These are phyloP conservation scores for Drosophila borborema DNA, from an alignment of 2,888 invertebrate genomes.

Conservation along the genomic window DNA sequence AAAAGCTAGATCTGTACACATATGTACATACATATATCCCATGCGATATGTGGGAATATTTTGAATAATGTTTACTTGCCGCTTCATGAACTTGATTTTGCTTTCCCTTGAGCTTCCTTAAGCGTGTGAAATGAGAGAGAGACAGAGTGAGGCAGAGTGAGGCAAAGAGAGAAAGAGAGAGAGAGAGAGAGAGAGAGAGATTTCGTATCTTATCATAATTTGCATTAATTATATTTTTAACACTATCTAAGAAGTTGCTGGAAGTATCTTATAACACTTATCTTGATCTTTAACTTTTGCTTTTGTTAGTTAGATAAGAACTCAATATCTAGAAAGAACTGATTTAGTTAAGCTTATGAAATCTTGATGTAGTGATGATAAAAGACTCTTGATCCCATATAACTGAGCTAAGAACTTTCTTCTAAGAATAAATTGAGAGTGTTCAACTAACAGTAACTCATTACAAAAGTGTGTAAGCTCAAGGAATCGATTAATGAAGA, in stretches of 20 bases:
- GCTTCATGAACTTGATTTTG: not conserved
- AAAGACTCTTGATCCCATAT: not conserved
- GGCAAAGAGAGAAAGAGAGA: not conserved
- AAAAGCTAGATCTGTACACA: not conserved
- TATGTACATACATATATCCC: not conserved
- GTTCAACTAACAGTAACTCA: not conserved
- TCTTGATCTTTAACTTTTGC: not conserved
- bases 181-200: not conserved
- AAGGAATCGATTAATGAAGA: not conserved
- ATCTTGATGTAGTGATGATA: not conserved
- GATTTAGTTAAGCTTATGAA: not conserved
- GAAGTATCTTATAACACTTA: not conserved
- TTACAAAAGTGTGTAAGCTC: not conserved
- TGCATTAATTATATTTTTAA: not conserved
- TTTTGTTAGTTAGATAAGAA: not conserved
- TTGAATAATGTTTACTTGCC: not conserved
- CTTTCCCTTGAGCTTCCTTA: not conserved
- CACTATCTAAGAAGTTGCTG: not conserved
- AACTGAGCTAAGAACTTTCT: not conserved
- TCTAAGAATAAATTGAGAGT: not conserved
- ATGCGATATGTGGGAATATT: not conserved
- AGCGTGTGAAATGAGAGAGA: not conserved
- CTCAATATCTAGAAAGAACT: slow-evolving; percentile 6
- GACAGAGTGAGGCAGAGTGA: not conserved
- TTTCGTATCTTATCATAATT: not conserved